A percentile compares a stretch with the other conserved stretches of the same genome.
Evolutionary conservation across 2,888 invertebrate species (phyloP).

Genomic region (Spilarctia lutea): DNA sequence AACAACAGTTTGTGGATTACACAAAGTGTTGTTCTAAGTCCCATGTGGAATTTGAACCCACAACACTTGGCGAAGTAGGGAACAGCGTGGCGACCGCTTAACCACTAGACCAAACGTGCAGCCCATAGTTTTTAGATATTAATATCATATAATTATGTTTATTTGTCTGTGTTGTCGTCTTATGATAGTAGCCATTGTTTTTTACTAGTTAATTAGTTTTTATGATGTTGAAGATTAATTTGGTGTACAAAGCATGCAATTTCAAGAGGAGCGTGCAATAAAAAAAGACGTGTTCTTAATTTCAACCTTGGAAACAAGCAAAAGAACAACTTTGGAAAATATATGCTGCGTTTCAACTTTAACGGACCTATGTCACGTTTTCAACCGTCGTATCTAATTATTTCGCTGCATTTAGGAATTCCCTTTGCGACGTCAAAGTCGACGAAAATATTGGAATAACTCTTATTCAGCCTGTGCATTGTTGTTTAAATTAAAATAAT

Average conservation of each 20-base stretch:
- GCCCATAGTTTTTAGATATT: no score
- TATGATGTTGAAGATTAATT: background rate
- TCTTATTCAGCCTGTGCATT: slow-evolving; percentile 49
- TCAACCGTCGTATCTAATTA: slow-evolving; percentile 77
- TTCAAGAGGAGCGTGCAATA: background rate
- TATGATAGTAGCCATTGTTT: no score
- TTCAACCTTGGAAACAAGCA: background rate
- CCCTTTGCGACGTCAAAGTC: slow-evolving; percentile 76
- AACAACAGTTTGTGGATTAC: no score
- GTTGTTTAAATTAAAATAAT: slow-evolving; percentile 60
- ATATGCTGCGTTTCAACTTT: background rate
- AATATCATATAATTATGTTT: no score
- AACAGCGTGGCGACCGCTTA: no score
- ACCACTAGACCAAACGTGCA: no score
- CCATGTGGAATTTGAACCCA: no score
- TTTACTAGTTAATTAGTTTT: no score
- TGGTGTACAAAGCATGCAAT: background rate
- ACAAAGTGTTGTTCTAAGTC: no score
- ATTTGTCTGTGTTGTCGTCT: no score
- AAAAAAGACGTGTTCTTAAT: background rate
- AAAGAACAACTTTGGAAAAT: background rate
- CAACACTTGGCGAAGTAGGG: no score
- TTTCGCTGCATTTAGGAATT: slow-evolving; percentile 81
- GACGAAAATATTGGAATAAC: slow-evolving; percentile 78
- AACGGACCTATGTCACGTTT: slow-evolving; percentile 44